A percentile compares a stretch with the other conserved stretches of the same genome.
Evolutionary conservation across 2,888 invertebrate genomes (phyloP).

Genomic region (Exephanes ischioxanthus): DNA sequence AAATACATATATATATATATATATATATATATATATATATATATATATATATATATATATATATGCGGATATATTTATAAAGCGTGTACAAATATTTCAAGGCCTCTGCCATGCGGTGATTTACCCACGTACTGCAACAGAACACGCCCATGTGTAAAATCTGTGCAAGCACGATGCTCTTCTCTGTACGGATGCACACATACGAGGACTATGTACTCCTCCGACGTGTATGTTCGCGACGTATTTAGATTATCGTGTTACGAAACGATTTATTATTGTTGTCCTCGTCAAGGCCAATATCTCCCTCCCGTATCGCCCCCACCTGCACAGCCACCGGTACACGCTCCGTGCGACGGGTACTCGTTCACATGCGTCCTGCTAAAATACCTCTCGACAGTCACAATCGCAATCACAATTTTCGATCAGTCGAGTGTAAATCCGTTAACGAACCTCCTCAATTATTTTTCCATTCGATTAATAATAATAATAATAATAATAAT

Average conservation of each 20-base stretch:
- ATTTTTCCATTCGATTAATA: too few species aligned
- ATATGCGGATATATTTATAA: background rate
- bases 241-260: conserved; percentile 71
- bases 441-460: too few species aligned
- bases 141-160: conserved; percentile 1
- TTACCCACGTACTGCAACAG: conserved; percentile 9
- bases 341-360: background rate
- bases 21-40: background rate
- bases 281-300: conserved; percentile 72
- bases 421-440: too few species aligned
- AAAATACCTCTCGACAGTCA: background rate
- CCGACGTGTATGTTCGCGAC: conserved; percentile 24
- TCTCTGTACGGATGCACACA: conserved; percentile 4
- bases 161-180: background rate
- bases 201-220: conserved; percentile 1
- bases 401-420: too few species aligned
- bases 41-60: background rate
- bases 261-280: conserved; percentile 77
- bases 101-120: conserved; percentile 29
- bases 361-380: background rate
- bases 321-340: conserved; percentile 21
- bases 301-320: conserved; percentile 32
- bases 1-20: background rate
- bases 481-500: too few species aligned
- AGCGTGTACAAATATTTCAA: conserved; percentile 33